These are phyloP conservation scores for Dendroctonus ponderosae DNA, from an alignment of 1,140 invertebrate species.

Conservation along the genomic window DNA sequence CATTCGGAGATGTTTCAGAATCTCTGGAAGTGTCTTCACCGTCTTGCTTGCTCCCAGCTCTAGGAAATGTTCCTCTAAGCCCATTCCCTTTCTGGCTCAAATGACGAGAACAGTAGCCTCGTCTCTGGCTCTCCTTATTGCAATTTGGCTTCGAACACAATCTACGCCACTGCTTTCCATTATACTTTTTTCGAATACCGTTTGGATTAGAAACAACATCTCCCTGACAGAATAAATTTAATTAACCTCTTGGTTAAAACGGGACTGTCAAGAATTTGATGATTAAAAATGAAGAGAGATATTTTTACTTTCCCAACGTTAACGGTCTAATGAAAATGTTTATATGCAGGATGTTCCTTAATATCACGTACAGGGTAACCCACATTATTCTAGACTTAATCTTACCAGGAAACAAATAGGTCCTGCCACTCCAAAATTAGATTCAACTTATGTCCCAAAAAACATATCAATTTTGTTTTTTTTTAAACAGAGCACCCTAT, in stretches of 20 bases:
- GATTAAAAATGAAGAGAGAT: too few relatives aligned
- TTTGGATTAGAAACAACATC: slow-evolving; percentile 95
- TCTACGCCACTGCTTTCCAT: slow-evolving; percentile 98
- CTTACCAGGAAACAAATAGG: too few relatives aligned
- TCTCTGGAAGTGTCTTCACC: slow-evolving; percentile 88
- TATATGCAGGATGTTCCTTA: too few relatives aligned
- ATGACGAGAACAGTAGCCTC: slow-evolving; percentile 95
- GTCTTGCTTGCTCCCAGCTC: slow-evolving; percentile 62
- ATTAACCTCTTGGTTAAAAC: background rate
- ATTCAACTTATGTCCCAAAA: too few relatives aligned
- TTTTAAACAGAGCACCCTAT: too few relatives aligned
- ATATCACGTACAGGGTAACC: too few relatives aligned
- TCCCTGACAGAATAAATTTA: slow-evolving; percentile 54
- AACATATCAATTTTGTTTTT: too few relatives aligned
- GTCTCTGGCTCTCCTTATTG: slow-evolving; percentile 95
- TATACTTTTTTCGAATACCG: slow-evolving; percentile 97
- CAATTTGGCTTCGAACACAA: slow-evolving; percentile 93
- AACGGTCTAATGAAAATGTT: too few relatives aligned
- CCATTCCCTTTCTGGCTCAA: slow-evolving; percentile 81
- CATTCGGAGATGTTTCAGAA: slow-evolving; percentile 83
- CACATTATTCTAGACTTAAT: too few relatives aligned
- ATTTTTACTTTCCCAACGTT: too few relatives aligned
- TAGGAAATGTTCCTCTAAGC: slow-evolving; percentile 51
- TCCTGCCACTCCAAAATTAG: too few relatives aligned
- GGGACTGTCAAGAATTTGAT: background rate